Base-by-base conservation (phyloP, 1,140 invertebrate species). In the Contarinia nasturtii region DNA sequence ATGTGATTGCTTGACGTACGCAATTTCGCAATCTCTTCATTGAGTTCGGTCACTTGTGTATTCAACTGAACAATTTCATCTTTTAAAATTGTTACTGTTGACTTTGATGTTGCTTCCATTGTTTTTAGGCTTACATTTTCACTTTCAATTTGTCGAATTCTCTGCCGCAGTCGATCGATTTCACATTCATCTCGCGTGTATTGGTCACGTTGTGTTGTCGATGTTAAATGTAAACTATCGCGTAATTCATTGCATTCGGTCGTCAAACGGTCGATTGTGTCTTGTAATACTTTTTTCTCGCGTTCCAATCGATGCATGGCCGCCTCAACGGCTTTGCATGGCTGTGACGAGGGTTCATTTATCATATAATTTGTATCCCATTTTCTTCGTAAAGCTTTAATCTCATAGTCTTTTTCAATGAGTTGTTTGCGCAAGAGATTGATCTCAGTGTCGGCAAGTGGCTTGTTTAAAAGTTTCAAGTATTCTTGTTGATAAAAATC, bases 401-500 rank as follows among this genome's bases (percentile, higher is more conserved):
- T 18, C 41, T 18, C 11, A 43, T 43, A 19, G 15, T 18, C 15
- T n/a, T n/a, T 17, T n/a, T n/a, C 12, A 5, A 38, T n/a, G 36
- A n/a, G 36, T 38, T n/a, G 12, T 14, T 38, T 38, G 3, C 12
- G 15, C 12, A 38, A 38, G 3, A n/a, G 36, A 17, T 38, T 14
- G 7, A 19, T 17, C 12, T 20, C 18, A 20, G 7, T 20, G 17
- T 17, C 18, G 5, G 10, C 17, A 43, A 43, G 11, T 20, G 41
- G 41, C 18, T 19, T 18, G 20, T 19, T 43, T 17, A 43, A 43
- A 1, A 60, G 46, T 0, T 58, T 53, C 8, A 63, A 45, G n/a
- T 61, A 63, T 48, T 63, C 61, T 43, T 58, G 63, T 27, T 63
- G 59, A 20, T 60, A 63, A 46, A 63, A 63, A 21, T 63, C 60